Conservation (phyloP, 2,797 vertebrate species). For the Sebastes hubbsi region DNA sequence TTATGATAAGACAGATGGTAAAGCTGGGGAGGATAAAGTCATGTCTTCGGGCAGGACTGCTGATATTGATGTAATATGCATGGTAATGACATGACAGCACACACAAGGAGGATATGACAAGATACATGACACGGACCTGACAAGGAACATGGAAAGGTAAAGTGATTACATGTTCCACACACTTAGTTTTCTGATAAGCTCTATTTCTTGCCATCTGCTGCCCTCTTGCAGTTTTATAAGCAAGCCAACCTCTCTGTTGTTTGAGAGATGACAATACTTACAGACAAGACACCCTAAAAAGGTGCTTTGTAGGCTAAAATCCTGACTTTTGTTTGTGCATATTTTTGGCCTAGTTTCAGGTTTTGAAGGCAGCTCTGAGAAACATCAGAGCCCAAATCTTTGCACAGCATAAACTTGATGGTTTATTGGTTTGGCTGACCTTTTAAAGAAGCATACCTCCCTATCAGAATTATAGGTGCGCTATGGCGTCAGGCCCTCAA, state of each 20-base stretch:
- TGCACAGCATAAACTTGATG: conserved; percentile 58
- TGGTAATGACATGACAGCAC: conserved; percentile 25
- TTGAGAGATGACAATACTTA: not conserved
- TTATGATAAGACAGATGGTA: conserved; percentile 28
- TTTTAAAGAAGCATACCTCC: conserved; percentile 70
- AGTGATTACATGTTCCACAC: not conserved
- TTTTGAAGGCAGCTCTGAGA: conserved; percentile 39
- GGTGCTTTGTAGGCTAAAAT: conserved; percentile 4
- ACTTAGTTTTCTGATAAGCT: not conserved
- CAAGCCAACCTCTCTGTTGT: not conserved
- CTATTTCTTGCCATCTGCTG: conserved; percentile 28
- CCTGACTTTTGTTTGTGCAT: conserved; percentile 2
- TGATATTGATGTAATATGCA: conserved; percentile 22
- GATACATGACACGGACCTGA: not conserved
- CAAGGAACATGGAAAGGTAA: not conserved
- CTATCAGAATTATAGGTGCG: conserved; percentile 73
- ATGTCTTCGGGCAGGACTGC: conserved; percentile 14
- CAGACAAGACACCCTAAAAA: not conserved
- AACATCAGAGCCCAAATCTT: conserved; percentile 44
- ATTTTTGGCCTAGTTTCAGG: conserved; percentile 25
- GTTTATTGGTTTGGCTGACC: conserved; percentile 75
- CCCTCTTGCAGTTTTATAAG: conserved; percentile 28
- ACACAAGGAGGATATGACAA: not conserved
- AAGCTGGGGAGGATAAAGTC: conserved; percentile 15
- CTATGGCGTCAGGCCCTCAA: conserved; percentile 67